Evolutionary conservation across 2,888 invertebrate genomes (phyloP).

Genomic region (Colletes collaris): DNA sequence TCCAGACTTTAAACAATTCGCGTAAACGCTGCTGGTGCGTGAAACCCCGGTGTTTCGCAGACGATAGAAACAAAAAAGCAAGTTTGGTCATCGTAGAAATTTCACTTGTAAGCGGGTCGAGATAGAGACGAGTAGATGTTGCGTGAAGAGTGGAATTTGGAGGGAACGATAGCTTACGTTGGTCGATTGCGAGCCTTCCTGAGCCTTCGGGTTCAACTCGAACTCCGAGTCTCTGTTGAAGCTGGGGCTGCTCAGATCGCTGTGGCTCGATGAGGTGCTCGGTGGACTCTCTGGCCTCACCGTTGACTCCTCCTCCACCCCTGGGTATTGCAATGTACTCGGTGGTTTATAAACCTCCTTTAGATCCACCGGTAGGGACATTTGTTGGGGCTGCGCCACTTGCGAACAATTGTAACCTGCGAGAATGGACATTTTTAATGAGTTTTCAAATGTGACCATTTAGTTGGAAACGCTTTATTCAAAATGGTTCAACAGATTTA

Average conservation of each 20-base stretch:
- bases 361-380: constrained; percentile 88
- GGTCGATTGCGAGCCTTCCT: constrained; percentile 75
- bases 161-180: constrained; percentile 70
- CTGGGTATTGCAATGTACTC: constrained; percentile 93
- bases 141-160: no score
- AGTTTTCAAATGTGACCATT: no score
- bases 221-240: constrained; percentile 89
- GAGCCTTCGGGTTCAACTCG: constrained; percentile 85
- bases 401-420: constrained; percentile 83
- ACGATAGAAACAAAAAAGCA: no score
- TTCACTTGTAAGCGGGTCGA: no score
- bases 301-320: constrained; percentile 83
- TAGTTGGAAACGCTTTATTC: no score
- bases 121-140: no score
- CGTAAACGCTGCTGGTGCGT: no score
- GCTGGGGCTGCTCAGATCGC: constrained; percentile 88
- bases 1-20: no score
- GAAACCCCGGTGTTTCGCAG: no score
- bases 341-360: constrained; percentile 95
- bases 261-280: constrained; percentile 89
- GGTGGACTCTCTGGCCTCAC: constrained; percentile 88
- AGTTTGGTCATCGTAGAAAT: no score
- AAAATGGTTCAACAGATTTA: no score
- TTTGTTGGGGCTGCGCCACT: constrained; percentile 84
- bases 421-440: not conserved